phyloP scores from a whole-genome alignment of 2,113 vertebrate genomes.

The Garra rufa region DNA sequence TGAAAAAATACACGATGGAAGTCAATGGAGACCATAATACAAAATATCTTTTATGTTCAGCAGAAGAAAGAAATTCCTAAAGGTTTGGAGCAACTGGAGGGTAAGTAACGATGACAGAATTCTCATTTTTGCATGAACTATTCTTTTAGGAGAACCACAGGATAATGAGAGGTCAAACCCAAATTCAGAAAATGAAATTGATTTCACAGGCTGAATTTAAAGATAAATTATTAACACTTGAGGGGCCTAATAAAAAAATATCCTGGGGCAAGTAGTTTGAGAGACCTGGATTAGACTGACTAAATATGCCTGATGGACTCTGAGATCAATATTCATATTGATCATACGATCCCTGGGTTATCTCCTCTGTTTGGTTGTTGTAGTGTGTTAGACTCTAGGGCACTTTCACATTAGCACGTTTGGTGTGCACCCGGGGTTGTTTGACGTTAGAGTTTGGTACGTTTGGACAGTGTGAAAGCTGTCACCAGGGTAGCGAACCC shows the following conservation, averaged over 20 bases:
- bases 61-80: background rate
- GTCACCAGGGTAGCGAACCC: too few species aligned
- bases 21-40: background rate
- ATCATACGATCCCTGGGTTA: background rate
- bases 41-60: background rate
- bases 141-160: background rate
- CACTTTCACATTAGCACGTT: too few species aligned
- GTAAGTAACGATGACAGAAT: background rate
- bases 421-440: too few species aligned
- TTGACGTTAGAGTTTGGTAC: too few species aligned
- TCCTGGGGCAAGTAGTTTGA: background rate
- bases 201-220: background rate
- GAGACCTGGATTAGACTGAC: background rate
- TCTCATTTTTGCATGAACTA: background rate
- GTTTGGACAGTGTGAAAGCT: too few species aligned
- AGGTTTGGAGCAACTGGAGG: too few species aligned
- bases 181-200: background rate
- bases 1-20: background rate
- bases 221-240: constrained; percentile 12
- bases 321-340: background rate
- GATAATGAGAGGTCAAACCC: background rate
- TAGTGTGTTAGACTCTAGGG: background rate
- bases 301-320: background rate
- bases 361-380: background rate
- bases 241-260: background rate